Base-by-base conservation (phyloP, 2,888 invertebrate genomes). In the Ptilodon capucinus region DNA sequence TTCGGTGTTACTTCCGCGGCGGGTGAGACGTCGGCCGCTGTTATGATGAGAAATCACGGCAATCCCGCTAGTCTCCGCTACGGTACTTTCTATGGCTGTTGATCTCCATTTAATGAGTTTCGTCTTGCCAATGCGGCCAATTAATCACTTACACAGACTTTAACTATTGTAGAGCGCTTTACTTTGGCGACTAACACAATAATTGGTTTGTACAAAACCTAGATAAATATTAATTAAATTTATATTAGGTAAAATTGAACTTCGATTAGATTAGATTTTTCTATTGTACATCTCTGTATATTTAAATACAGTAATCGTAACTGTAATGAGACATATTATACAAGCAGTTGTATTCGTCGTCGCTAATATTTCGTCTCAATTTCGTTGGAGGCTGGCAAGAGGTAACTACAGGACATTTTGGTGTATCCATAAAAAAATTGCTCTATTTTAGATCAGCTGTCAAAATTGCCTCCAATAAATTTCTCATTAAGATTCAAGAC, bases 31-130 rank as follows among this genome's bases (percentile, higher is more conserved):
- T 61, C 60, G 56, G 49, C 63, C 55, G 50, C 57, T 61, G 65
- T 71, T 74, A 69, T 78, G 81, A 81, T 81, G 86, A 84, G 82
- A 85, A 86, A 83, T 83, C 81, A 74, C 75, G 76, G 66, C 75
- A 70, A 79, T 85, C 83, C 89, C 90, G 88, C 89, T 89, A 86
- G 75, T 75, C 79, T 72, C 71, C 65, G 81, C 81, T 87, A 88
- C 89, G 89, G 90, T 89, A 89, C 87, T 89, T 84, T 81, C 78
- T 74, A 79, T 76, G 76, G 79, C 71, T 77, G 74, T 75, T 79
- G 79, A 81, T 83, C 80, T 79, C 78, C 75, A 81, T 81, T 81
- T 86, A 83, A 86, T 87, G 84, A 76, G 79, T 81, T 84, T 82
- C 81, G 82, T 83, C 80, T 84, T 81, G 74, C 77, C 71, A 79